phyloP scores from a whole-genome alignment of 2,113 vertebrate species.

The Cyanoramphus novaezelandiae region DNA sequence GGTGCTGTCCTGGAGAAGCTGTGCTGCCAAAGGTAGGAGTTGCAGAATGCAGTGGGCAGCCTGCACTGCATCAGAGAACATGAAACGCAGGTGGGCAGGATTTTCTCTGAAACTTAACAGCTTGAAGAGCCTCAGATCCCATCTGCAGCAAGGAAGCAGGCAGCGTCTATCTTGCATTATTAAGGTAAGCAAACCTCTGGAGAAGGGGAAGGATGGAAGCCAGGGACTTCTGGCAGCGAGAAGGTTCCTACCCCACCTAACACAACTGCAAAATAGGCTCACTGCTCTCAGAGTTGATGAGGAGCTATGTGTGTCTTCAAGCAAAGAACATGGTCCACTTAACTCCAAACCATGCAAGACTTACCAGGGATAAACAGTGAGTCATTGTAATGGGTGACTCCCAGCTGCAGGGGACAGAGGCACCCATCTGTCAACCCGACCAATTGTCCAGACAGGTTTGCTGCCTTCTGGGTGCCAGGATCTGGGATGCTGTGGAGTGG shows the following conservation, averaged over 20 bases:
- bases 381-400: not conserved
- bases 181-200: not conserved
- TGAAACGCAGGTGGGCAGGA: not conserved
- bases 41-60: not conserved
- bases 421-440: not conserved
- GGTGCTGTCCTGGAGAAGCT: not conserved
- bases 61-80: not conserved
- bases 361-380: not conserved
- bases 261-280: not conserved
- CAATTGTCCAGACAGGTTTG: not conserved
- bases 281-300: not conserved
- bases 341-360: not conserved
- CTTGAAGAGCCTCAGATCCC: not conserved
- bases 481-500: not conserved
- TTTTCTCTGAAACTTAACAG: not conserved
- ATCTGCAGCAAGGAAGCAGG: not conserved
- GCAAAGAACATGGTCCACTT: not conserved
- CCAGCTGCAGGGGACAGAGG: not conserved
- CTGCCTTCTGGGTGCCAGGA: not conserved
- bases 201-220: not conserved
- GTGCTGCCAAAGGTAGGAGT: not conserved
- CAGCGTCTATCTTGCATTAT: not conserved
- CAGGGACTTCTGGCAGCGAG: not conserved
- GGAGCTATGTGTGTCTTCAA: not conserved
- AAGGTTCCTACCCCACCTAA: not conserved